Base-by-base conservation (phyloP, 2,888 invertebrate genomes). In the Pseudococcus jackbeardsleyi region DNA sequence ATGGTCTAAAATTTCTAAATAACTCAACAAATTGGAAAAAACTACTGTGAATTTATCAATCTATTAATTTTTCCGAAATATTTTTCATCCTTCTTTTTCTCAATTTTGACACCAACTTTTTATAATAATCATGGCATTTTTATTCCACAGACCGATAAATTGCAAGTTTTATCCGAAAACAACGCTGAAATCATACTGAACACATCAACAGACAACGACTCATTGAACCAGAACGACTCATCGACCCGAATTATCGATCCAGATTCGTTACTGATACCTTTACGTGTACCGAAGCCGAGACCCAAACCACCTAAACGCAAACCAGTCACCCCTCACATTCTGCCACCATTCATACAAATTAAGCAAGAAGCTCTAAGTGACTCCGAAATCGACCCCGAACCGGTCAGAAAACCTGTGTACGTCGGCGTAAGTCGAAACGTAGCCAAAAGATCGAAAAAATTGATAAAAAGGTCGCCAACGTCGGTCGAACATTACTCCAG, bases 391-490 rank as follows among this genome's bases (percentile, higher is more conserved):
- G 79, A 79, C 6, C 33, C 68, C 0, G 79, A 79, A 42, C 42
- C 79, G 72, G 33, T 12, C 6, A 11, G 15, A 33, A 33, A 33
- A 79, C 79, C 42, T 19, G n/a, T 11, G 3, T 33, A 33, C 26
- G n/a, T 79, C 17, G 79, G 79, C 79, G 79, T 42, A 79, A 79
- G 79, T 19, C 17, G 79, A 42, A 79, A 79, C 79, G 79, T 79
- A 12, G 79, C 79, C 7, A 79, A 9, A 12, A 3, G 79, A 5
- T 79, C 79, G 79, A 79, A 42, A 33, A 79, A 79, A 42, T 11
- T 42, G 5, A 7, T n/a, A 17, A 39, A 19, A 79, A 39, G 42
- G n/a, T 17, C 8, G 0, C n/a, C 42, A 17, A 5, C 42, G 3
- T 4, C 5, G 2, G 15, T 12, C 17, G 17, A 77, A 33, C 7